Evolutionary conservation across 2,888 invertebrate species (phyloP).

Genomic region (Drosophila melanosoma): DNA sequence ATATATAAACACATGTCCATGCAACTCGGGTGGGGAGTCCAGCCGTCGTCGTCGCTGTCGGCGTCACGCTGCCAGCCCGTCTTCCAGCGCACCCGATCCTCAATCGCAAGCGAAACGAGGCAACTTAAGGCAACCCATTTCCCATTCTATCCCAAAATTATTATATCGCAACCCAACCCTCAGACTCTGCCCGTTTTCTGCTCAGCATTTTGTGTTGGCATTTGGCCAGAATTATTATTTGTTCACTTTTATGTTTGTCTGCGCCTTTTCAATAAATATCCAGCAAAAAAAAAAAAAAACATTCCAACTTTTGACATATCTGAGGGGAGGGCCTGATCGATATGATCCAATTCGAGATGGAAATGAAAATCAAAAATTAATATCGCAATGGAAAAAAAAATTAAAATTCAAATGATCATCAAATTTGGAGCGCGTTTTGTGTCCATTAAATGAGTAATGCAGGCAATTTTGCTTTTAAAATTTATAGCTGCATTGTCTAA

Average conservation of each 20-base stretch:
- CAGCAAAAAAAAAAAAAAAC: conserved; percentile 45
- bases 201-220: conserved; percentile 53
- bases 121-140: conserved; percentile 15
- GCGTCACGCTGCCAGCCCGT: conserved; percentile 50
- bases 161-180: conserved; percentile 31
- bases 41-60: conserved; percentile 21
- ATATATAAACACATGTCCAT: conserved; percentile 74
- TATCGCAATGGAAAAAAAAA: conserved; percentile 5
- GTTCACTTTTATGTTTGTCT: conserved; percentile 80
- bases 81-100: conserved; percentile 27
- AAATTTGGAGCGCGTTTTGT: conserved; percentile 16
- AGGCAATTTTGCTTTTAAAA: conserved; percentile 61
- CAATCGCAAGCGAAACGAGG: conserved; percentile 11
- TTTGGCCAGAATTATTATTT: conserved; percentile 77
- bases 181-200: conserved; percentile 38
- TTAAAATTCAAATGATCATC: conserved; percentile 8
- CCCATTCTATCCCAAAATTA: conserved; percentile 8
- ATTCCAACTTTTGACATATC: conserved; percentile 72
- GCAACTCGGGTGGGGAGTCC: conserved; percentile 52
- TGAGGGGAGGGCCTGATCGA: conserved; percentile 54
- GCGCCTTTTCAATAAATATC: conserved; percentile 78
- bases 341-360: conserved; percentile 21
- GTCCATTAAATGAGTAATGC: conserved; percentile 38
- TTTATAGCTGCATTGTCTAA: conserved; percentile 76
- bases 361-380: conserved; percentile 9